A percentile compares a stretch with the other conserved stretches of the same genome.
These are phyloP conservation scores for Virgularia gustaviana DNA, from an alignment of 92 coral and sea anemone genomes.

Conservation along the genomic window DNA sequence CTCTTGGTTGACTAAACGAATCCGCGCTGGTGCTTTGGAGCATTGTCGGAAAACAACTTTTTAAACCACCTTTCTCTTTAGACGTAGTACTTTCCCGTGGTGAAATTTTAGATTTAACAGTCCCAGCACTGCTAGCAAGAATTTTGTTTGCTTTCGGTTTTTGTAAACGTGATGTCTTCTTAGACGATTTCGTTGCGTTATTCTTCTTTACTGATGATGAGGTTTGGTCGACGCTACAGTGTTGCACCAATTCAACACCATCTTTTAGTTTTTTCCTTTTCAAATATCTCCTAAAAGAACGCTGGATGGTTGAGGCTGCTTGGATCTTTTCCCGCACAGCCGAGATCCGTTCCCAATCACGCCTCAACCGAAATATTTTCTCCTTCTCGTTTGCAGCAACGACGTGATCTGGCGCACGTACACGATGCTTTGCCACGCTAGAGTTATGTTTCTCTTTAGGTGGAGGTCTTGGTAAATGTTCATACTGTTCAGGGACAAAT, in stretches of 20 bases:
- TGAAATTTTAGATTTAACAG: too few relatives aligned
- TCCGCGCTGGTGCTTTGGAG: not conserved
- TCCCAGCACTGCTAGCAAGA: too few relatives aligned
- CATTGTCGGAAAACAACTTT: not conserved
- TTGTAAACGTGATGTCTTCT: too few relatives aligned
- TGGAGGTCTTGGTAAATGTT: not conserved
- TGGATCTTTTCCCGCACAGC: conserved; percentile 74
- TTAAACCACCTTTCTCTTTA: not conserved
- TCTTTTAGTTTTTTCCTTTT: not conserved
- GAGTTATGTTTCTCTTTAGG: not conserved
- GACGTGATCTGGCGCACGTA: conserved; percentile 21
- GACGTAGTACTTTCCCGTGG: too few relatives aligned
- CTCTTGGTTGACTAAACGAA: not conserved
- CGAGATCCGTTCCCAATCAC: conserved; percentile 68
- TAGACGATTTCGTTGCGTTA: too few relatives aligned
- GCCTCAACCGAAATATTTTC: conserved; percentile 36
- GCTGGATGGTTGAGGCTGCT: conserved; percentile 75
- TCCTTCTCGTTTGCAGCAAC: conserved; percentile 20
- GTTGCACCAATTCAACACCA: too few relatives aligned
- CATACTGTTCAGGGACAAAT: not conserved
- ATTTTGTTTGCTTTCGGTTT: too few relatives aligned
- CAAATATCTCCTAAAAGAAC: conserved; percentile 56
- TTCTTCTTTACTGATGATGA: not conserved
- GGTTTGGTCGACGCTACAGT: not conserved
- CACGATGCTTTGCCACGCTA: conserved; percentile 15